Evolutionary conservation across 1,140 invertebrate genomes (phyloP).

Genomic region (Apis mellifera): DNA sequence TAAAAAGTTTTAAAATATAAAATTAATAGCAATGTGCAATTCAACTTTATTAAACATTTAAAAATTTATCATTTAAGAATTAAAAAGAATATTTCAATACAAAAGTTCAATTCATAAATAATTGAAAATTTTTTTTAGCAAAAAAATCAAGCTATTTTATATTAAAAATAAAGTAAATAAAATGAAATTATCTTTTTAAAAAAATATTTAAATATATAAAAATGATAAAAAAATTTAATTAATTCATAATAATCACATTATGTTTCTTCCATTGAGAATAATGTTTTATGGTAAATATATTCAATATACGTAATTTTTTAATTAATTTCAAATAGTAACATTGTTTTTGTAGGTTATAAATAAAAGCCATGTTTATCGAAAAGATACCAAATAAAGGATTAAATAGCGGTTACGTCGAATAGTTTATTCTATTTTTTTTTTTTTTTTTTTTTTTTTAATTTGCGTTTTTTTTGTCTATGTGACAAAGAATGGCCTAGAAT

Average conservation of each 20-base stretch:
- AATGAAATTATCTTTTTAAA: neutral
- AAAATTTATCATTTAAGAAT: neutral
- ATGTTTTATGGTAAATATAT: neutral
- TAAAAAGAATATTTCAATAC: neutral
- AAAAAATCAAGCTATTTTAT: too few species aligned
- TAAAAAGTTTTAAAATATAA: neutral
- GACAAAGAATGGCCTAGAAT: conserved; percentile 36
- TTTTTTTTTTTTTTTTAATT: neutral
- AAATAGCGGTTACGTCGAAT: conserved; percentile 14
- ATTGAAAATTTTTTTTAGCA: neutral
- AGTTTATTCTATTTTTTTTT: neutral
- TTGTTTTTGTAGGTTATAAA: neutral
- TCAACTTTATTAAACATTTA: neutral
- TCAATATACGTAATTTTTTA: too few species aligned
- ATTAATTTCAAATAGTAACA: neutral
- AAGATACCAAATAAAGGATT: conserved; percentile 38
- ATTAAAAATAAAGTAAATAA: neutral
- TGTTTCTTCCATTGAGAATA: neutral
- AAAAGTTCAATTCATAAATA: neutral
- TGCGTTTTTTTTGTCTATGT: neutral
- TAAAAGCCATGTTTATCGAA: conserved; percentile 18
- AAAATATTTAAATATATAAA: neutral
- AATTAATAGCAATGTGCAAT: neutral
- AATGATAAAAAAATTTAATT: neutral
- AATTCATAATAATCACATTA: neutral